Evolutionary conservation across 2,113 vertebrate genomes (phyloP), one percentile per base, ranked within the genome.

Genomic region (Hippocampus guttulatus): DNA sequence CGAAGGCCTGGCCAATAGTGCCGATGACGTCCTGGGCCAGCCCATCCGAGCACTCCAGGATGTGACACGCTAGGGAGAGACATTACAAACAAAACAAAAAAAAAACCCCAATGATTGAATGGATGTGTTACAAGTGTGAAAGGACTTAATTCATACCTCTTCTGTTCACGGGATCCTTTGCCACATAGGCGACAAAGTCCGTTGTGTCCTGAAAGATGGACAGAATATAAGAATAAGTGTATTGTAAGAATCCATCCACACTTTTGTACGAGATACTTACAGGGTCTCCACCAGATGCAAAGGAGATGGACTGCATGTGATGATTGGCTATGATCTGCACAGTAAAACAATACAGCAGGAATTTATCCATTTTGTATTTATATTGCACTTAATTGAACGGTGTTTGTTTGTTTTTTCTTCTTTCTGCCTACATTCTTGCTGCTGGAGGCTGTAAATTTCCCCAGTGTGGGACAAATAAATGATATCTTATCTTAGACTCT

Each of bases 231-330:
- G 25, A 27, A 27, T 1, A n/a, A 55, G 8, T 58, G 12, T 20
- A 67, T 67, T 51, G n/a, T 10, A 69, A 69, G 5, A 70, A 63
- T 14, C 5, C 8, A 3, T 27, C 1, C 20, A 52, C 1, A 20
- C 49, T 6, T 1, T 12, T 12, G 40, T 12, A 12, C 27, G 57
- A 45, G 61, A 45, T 69, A 80, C 96, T 97, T 93, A 98, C 97
- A 87, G 94, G 95, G 82, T 98, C 96, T 84, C 96, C 96, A 66
- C 97, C 97, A 15, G 97, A 99, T 10, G 97, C 97, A 76, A 99
- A 99, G 77, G 97, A 99, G 89, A 99, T 99, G 64, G 97, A 99
- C 84, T 98, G 96, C 96, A 99, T 99, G 75, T 98, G 97, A 89
- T 99, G 97, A 82, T 99, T 98, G 71, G 97, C 96, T 90, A 99